These are phyloP conservation scores for Cerastis leucographa DNA, from an alignment of 2,888 invertebrate species.

Conservation along the genomic window DNA sequence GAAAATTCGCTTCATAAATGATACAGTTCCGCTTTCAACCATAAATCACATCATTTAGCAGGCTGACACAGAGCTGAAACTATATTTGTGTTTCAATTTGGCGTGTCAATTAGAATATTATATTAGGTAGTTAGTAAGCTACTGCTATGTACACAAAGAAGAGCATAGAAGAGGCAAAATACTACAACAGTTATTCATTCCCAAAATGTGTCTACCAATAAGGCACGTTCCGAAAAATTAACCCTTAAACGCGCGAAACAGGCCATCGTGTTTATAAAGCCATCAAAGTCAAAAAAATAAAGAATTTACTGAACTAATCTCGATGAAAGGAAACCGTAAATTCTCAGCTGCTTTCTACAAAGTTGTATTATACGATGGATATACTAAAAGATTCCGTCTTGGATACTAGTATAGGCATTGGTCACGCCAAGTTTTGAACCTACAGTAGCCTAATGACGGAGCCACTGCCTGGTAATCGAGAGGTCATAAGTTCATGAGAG, in stretches of 20 bases:
- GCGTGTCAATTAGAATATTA: slow-evolving; percentile 9
- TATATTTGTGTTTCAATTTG: slow-evolving; percentile 41
- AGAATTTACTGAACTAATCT: slow-evolving; percentile 40
- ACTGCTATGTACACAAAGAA: not conserved
- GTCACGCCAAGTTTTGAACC: slow-evolving; percentile 40
- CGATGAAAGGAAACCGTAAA: slow-evolving; percentile 54
- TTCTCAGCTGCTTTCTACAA: slow-evolving; percentile 22
- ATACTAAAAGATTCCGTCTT: slow-evolving; percentile 7
- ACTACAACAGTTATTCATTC: not conserved
- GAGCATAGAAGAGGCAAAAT: not conserved
- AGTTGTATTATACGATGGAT: slow-evolving; percentile 16
- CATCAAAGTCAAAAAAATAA: slow-evolving; percentile 32
- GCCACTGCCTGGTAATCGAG: slow-evolving; percentile 13
- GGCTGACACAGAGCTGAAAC: slow-evolving; percentile 27
- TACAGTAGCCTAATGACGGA: slow-evolving; percentile 32
- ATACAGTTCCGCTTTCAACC: not conserved
- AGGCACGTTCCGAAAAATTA: slow-evolving; percentile 25
- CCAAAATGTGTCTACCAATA: not conserved
- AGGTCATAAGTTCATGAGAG: slow-evolving; percentile 43
- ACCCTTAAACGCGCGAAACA: slow-evolving; percentile 33
- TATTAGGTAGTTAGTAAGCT: not conserved
- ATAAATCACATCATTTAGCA: slow-evolving; percentile 50
- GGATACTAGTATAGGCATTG: slow-evolving; percentile 32
- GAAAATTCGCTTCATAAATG: slow-evolving; percentile 51
- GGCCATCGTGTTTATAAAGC: slow-evolving; percentile 39